Conservation (phyloP, 2,113 vertebrate genomes). For the Podarcis raffonei region DNA sequence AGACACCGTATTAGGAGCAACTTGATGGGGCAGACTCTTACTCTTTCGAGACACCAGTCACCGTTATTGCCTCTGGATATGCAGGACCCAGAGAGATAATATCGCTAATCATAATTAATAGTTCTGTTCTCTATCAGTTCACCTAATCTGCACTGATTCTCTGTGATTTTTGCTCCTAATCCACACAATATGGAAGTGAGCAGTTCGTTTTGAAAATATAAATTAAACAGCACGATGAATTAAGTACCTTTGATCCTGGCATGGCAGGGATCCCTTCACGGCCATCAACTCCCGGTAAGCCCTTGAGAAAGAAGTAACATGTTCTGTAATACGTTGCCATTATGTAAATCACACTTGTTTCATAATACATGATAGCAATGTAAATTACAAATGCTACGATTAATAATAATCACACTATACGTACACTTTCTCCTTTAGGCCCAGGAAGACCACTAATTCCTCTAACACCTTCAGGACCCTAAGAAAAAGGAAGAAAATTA, state of each 20-base stretch:
- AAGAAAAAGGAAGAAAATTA: constrained; percentile 19
- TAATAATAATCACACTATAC: constrained; percentile 61
- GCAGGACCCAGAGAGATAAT: background rate
- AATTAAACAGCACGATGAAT: background rate
- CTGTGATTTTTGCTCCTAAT: background rate
- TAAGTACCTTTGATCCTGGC: constrained; percentile 91
- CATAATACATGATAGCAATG: background rate
- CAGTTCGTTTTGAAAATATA: background rate
- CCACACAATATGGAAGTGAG: background rate
- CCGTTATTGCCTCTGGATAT: background rate
- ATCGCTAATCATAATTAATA: background rate
- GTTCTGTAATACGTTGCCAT: background rate
- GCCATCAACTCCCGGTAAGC: constrained; percentile 90
- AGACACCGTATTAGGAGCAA: background rate
- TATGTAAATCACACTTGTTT: background rate
- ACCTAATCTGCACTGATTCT: background rate
- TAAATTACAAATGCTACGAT: background rate
- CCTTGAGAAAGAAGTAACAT: constrained; percentile 74
- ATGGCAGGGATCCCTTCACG: constrained; percentile 95
- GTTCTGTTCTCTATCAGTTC: background rate
- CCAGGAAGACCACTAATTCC: constrained; percentile 93
- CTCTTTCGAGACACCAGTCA: background rate
- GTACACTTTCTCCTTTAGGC: constrained; percentile 91
- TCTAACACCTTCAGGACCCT: constrained; percentile 89
- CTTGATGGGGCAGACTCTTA: background rate